Evolutionary conservation across 2,797 vertebrate species (phyloP).

Genomic region (Petrocephalus sullivani): DNA sequence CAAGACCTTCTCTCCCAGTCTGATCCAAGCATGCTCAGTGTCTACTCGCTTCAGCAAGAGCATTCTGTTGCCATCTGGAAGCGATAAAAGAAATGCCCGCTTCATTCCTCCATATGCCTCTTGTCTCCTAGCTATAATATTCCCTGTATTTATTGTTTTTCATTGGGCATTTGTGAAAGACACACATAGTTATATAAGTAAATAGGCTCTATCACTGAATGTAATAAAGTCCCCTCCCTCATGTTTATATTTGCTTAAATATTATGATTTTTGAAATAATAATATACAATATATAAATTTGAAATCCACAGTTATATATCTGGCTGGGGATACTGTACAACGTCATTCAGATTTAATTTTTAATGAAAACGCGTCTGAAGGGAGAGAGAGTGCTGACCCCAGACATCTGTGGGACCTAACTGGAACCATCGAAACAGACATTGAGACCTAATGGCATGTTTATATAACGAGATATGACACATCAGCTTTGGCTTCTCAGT

Average conservation of each 20-base stretch:
- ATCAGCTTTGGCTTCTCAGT: background rate
- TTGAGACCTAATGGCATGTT: background rate
- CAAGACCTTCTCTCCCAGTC: background rate
- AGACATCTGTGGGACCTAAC: background rate
- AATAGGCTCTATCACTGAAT: background rate
- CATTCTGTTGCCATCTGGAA: background rate
- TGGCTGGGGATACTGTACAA: background rate
- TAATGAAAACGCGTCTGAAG: background rate
- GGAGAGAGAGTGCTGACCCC: background rate
- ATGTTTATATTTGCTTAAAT: background rate
- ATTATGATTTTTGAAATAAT: background rate
- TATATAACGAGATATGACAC: background rate
- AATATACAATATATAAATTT: too few relatives aligned
- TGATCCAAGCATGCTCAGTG: background rate
- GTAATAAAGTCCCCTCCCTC: background rate
- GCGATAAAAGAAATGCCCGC: too few relatives aligned
- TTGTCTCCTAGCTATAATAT: background rate
- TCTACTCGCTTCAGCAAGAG: background rate
- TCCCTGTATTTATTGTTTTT: background rate
- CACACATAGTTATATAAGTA: background rate
- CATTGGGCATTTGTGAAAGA: background rate
- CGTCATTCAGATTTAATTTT: conserved; percentile 9
- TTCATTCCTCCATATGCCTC: background rate
- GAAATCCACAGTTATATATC: background rate
- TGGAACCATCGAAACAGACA: background rate